A percentile compares a stretch with the other conserved stretches of the same genome.
Evolutionary conservation across 2,113 vertebrate species (phyloP).

Genomic region (Thryonomys swinderianus): DNA sequence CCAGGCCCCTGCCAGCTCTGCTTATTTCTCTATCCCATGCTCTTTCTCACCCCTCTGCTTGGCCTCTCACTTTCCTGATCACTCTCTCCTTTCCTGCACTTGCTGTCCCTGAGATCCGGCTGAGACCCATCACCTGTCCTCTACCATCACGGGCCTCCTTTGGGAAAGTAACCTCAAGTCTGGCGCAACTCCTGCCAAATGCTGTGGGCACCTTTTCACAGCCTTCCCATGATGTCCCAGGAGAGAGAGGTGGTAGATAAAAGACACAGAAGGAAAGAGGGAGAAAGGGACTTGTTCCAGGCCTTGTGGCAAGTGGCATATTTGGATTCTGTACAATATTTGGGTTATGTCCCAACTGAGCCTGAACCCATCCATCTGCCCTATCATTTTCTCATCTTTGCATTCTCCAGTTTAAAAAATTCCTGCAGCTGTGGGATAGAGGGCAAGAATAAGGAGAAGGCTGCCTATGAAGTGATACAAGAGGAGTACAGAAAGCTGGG

Average conservation of each 20-base stretch:
- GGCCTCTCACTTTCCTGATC: not conserved
- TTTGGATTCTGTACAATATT: not conserved
- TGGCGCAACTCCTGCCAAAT: not conserved
- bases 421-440: conserved; percentile 89
- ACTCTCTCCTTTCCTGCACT: not conserved
- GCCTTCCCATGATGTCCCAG: not conserved
- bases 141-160: not conserved
- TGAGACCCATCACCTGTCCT: too few species aligned
- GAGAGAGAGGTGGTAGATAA: not conserved
- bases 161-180: not conserved
- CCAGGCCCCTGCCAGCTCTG: not conserved
- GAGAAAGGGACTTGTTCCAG: not conserved
- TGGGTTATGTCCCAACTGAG: not conserved
- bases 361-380: not conserved
- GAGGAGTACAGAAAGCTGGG: conserved; percentile 92
- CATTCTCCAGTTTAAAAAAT: conserved; percentile 89
- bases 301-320: rapidly evolving
- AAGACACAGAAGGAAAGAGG: not conserved
- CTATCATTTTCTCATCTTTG: not conserved
- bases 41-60: not conserved
- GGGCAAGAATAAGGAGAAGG: conserved; percentile 88
- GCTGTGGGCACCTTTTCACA: not conserved
- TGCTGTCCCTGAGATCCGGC: not conserved
- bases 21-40: not conserved
- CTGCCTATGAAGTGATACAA: conserved; percentile 88